A percentile compares a stretch with the other conserved stretches of the same genome.
phyloP scores from a whole-genome alignment of 2,888 invertebrate genomes.

The Archaeoteleia sp. region DNA sequence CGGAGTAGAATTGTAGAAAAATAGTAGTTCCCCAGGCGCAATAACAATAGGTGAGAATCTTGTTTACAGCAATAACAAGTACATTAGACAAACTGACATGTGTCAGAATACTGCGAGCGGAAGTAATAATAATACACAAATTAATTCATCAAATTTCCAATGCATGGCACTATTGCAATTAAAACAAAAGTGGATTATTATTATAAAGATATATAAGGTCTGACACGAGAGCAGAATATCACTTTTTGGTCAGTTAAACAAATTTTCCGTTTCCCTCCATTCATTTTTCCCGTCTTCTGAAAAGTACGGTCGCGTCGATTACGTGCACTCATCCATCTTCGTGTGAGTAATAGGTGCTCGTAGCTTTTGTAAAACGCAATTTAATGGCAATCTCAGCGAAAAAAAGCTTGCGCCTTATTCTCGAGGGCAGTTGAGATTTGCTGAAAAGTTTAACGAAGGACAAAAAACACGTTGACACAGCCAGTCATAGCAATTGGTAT shows the following conservation, averaged over 20 bases:
- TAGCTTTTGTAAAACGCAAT: slow-evolving; percentile 21
- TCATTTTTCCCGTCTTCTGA: background rate
- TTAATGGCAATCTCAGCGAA: slow-evolving; percentile 16
- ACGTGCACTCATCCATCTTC: slow-evolving; percentile 16
- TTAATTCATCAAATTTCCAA: no score
- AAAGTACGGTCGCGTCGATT: slow-evolving; percentile 8
- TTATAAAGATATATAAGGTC: no score
- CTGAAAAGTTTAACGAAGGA: background rate
- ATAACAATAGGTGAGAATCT: no score
- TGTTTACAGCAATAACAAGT: no score
- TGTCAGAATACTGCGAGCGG: no score
- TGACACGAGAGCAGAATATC: no score
- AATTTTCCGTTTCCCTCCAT: slow-evolving; percentile 7
- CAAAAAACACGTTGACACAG: slow-evolving; percentile 11
- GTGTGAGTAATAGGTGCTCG: slow-evolving; percentile 12
- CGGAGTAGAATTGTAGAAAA: no score
- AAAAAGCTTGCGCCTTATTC: slow-evolving; percentile 11
- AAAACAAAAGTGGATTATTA: no score
- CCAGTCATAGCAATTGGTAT: slow-evolving; percentile 17
- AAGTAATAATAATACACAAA: no score
- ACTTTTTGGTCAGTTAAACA: slow-evolving; percentile 12
- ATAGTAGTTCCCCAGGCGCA: no score
- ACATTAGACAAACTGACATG: no score
- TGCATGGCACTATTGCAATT: no score
- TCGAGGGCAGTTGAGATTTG: slow-evolving; percentile 12